Evolutionary conservation across 2,888 invertebrate species (phyloP).

Genomic region (Limnephilus lunatus): DNA sequence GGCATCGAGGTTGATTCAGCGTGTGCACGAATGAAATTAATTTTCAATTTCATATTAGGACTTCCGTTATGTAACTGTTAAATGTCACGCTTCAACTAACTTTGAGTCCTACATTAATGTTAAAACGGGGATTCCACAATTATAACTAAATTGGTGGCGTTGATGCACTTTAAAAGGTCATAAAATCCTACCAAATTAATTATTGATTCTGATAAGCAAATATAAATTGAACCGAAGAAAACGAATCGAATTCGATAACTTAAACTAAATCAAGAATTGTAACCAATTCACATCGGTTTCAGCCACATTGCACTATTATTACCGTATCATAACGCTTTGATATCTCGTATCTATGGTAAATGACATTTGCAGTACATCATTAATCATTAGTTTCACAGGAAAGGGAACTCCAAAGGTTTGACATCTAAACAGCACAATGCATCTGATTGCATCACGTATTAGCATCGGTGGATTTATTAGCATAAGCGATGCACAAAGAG

Average conservation of each 20-base stretch:
- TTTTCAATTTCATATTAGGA: conserved; percentile 24
- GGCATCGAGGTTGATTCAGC: neutral
- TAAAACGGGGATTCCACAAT: neutral
- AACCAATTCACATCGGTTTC: neutral
- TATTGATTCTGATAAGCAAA: neutral
- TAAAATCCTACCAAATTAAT: neutral
- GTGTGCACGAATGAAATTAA: conserved; percentile 22
- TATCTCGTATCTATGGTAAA: neutral
- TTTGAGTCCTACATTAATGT: neutral
- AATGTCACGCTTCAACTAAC: conserved; percentile 23
- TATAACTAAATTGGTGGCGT: neutral
- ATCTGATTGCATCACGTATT: conserved; percentile 32
- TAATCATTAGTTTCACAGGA: neutral
- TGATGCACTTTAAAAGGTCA: neutral
- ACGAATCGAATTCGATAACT: neutral
- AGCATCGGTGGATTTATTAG: neutral
- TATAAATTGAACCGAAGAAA: neutral
- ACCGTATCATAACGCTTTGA: neutral
- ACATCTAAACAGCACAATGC: conserved; percentile 6
- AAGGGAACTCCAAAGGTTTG: neutral
- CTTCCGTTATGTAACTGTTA: conserved; percentile 41
- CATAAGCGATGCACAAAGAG: conserved; percentile 7
- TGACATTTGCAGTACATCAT: neutral
- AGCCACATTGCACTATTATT: neutral
- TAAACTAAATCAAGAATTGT: neutral